Conservation (phyloP, 92 coral and sea anemone genomes). For the Porites rus region DNA sequence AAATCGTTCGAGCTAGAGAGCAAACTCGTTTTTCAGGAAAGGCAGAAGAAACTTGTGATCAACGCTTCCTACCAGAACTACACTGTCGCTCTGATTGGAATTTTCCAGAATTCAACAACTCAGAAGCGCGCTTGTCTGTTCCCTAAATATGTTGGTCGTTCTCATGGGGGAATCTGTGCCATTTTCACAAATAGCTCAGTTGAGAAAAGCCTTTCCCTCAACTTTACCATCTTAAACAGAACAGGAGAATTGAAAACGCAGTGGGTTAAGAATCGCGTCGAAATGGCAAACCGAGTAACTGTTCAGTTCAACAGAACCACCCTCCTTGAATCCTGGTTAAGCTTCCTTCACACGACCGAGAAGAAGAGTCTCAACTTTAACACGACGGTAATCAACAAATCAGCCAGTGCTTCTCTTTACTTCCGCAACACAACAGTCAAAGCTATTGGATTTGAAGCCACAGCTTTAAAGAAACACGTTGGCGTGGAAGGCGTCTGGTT, state of each 20-base stretch:
- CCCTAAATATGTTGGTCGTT: conserved; percentile 68
- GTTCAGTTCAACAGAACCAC: conserved; percentile 70
- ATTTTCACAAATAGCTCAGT: conserved; percentile 70
- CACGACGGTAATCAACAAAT: conserved; percentile 69
- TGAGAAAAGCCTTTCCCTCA: conserved; percentile 75
- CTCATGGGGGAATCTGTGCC: conserved; percentile 73
- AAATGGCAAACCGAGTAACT: conserved; percentile 63
- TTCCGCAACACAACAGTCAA: conserved; percentile 68
- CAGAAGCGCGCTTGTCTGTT: conserved; percentile 74
- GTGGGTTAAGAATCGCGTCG: conserved; percentile 41
- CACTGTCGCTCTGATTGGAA: conserved; percentile 72
- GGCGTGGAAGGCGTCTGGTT: conserved; percentile 69
- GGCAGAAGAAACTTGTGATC: conserved; percentile 66
- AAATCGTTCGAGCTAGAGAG: conserved; percentile 70
- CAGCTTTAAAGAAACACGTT: conserved; percentile 65
- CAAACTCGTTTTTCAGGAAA: conserved; percentile 57
- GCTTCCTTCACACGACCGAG: conserved; percentile 37
- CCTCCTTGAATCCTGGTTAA: conserved; percentile 77
- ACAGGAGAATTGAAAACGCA: conserved; percentile 77
- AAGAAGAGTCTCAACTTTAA: conserved; percentile 65
- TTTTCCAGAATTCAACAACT: conserved; percentile 51
- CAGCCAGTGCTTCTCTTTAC: conserved; percentile 65
- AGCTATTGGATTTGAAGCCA: conserved; percentile 68
- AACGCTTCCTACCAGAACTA: conserved; percentile 84
- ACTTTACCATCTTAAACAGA: conserved; percentile 71